Percentiles rank a stretch among this genome's conserved stretches.
Evolutionary conservation across 2,113 vertebrate genomes (phyloP).

Genomic region (Melanotaenia duboulayi): DNA sequence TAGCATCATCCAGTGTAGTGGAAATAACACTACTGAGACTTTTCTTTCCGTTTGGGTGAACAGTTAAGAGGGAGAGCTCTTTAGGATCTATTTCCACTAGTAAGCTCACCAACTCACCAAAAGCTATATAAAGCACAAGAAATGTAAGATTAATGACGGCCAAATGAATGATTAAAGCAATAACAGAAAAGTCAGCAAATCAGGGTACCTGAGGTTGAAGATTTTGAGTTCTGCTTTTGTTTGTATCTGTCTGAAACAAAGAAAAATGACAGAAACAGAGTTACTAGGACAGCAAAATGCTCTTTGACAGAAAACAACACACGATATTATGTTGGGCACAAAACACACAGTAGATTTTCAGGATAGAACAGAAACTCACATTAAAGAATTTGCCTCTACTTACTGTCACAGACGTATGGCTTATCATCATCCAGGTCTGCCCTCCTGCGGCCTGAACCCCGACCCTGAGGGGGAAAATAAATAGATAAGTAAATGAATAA

Average conservation of each 20-base stretch:
- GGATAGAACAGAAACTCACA: not conserved
- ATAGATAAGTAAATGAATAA: not conserved
- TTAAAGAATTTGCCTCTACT: constrained; percentile 72
- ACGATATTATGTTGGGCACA: not conserved
- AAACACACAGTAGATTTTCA: not conserved
- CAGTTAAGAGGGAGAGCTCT: not conserved
- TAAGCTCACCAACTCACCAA: constrained; percentile 30
- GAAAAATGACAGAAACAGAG: constrained; percentile 57
- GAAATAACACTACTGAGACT: not conserved
- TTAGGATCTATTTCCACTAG: constrained; percentile 21
- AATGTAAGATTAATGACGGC: constrained; percentile 31
- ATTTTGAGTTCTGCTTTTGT: constrained; percentile 89
- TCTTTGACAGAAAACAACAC: too few species aligned
- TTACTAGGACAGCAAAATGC: constrained; percentile 27
- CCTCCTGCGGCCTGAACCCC: constrained; percentile 91
- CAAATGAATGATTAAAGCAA: constrained; percentile 40
- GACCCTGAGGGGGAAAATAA: constrained; percentile 87
- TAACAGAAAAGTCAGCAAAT: constrained; percentile 8
- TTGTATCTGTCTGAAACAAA: constrained; percentile 90
- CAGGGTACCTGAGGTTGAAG: constrained; percentile 82
- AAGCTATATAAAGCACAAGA: constrained; percentile 36
- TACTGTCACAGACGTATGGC: constrained; percentile 98
- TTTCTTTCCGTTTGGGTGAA: not conserved
- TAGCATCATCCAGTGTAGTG: not conserved
- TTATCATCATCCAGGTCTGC: constrained; percentile 94